Evolutionary conservation across 2,113 vertebrate genomes (phyloP), one percentile per base, ranked within the genome.

Genomic region (Lophotis ruficrista): DNA sequence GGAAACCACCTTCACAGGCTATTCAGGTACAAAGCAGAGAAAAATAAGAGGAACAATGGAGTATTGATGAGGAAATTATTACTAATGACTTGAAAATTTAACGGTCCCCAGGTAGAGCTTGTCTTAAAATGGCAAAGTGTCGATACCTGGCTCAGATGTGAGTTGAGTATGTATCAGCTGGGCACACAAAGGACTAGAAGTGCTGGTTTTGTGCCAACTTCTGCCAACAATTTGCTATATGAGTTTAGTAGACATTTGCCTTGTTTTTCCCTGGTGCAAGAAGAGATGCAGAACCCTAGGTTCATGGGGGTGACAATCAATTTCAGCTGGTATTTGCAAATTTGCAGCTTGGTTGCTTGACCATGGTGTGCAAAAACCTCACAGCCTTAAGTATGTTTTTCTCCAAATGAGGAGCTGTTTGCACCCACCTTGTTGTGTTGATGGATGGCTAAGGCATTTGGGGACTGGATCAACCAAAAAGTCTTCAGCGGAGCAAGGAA

Each of bases 31-130:
- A 37, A 82, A 72, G 41, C 70, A 86, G 77, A 93, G 41, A 89
- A 89, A 91, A 94, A 91, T 84, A 87, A 75, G 70, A 91, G 50
- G 56, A 83, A 62, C 41, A 85, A 23, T 70, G n/a, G 64, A 58
- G 51, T 75, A 87, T 83, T 90, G 83, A 95, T 93, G 79, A 93
- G 75, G 45, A 78, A 78, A 93, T 90, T 82, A 94, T 65, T 80
- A 73, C 8, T 88, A 81, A 82, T 41, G 17, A 60, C 61, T 86
- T 73, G 68, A 88, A 81, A 90, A 91, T 77, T 14, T 66, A 71
- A 22, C 3, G 2, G 50, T 53, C 14, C 20, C 62, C n/a, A 60
- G n/a, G n/a, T 51, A 84, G 33, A 83, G 3, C 20, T 75, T 54
- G 58, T 9, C 33, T 77, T 90, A 50, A 80, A 79, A n/a, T 18